Evolutionary conservation across 2,888 invertebrate genomes (phyloP).

Genomic region (Plutella xylostella): DNA sequence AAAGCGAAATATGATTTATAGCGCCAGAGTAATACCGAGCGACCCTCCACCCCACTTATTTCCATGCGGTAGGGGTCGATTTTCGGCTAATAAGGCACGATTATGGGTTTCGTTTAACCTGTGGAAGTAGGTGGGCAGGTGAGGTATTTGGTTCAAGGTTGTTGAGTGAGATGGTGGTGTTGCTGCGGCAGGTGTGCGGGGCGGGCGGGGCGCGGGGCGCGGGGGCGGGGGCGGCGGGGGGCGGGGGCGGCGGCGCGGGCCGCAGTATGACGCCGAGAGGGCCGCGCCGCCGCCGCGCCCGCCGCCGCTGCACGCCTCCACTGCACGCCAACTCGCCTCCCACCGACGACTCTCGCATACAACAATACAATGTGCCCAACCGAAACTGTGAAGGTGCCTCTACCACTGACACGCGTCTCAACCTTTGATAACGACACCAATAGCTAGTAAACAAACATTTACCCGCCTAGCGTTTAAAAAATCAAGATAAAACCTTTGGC

Average conservation of each 20-base stretch:
- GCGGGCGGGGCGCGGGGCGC: not conserved
- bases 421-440: too few species aligned
- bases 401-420: too few species aligned
- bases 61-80: too few species aligned
- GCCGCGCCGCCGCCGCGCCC: slow-evolving; percentile 21
- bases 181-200: not conserved
- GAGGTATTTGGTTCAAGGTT: slow-evolving; percentile 6
- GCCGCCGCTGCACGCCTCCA: slow-evolving; percentile 27
- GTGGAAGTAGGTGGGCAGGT: not conserved
- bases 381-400: slow-evolving; percentile 1
- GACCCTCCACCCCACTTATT: too few species aligned
- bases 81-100: too few species aligned
- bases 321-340: not conserved
- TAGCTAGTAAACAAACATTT: too few species aligned
- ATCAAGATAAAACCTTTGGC: too few species aligned
- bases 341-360: not conserved
- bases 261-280: slow-evolving; percentile 62
- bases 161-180: not conserved
- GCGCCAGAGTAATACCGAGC: too few species aligned
- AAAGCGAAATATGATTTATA: too few species aligned
- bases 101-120: not conserved
- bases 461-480: too few species aligned
- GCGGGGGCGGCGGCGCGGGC: slow-evolving; percentile 30
- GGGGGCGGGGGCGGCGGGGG: slow-evolving; percentile 32
- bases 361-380: not conserved